These are phyloP conservation scores for Callocephalon fimbriatum DNA, from an alignment of 2,113 vertebrate genomes.

Conservation along the genomic window DNA sequence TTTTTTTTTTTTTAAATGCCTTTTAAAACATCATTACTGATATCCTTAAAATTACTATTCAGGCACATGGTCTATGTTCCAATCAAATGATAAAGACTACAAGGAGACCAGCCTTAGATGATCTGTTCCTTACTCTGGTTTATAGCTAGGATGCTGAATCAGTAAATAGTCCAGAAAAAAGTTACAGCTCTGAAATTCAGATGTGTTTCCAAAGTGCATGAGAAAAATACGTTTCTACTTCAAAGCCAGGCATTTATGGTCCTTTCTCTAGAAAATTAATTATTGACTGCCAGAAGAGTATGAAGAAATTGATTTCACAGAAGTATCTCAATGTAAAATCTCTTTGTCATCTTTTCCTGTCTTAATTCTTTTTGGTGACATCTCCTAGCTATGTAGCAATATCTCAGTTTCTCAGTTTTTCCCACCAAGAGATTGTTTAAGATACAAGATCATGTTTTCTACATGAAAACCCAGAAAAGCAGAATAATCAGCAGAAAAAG, in stretches of 20 bases:
- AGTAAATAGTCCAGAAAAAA: neutral
- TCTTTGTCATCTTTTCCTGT: neutral
- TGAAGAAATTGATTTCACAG: neutral
- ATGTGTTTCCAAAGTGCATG: neutral
- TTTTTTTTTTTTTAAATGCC: neutral
- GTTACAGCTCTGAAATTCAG: neutral
- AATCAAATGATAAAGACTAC: neutral
- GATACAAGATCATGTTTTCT: neutral
- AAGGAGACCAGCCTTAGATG: no score
- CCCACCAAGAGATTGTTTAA: neutral
- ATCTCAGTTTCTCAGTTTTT: neutral
- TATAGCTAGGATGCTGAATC: neutral
- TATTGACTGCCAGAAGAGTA: neutral
- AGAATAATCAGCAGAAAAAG: neutral
- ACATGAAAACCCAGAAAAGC: neutral
- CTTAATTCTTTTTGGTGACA: neutral
- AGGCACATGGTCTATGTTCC: accelerated
- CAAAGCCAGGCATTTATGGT: neutral
- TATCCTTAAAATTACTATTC: neutral
- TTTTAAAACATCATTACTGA: neutral
- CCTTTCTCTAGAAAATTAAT: neutral
- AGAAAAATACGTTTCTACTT: neutral
- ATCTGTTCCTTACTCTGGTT: neutral
- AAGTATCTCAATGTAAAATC: neutral
- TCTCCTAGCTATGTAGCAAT: neutral